Conservation (phyloP, 2,113 vertebrate species). For the Puma concolor region DNA sequence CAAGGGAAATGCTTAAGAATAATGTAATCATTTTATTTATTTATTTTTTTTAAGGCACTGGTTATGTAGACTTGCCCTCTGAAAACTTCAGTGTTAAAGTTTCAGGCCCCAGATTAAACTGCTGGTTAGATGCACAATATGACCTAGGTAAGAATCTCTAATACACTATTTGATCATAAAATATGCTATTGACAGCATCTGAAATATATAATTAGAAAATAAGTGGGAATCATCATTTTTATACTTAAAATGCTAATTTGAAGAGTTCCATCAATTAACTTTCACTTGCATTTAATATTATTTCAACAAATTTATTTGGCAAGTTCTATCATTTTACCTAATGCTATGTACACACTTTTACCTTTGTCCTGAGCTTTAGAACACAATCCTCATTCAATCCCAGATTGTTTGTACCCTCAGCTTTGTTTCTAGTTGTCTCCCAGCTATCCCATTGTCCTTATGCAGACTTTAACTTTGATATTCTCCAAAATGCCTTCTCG, state of each 20-base stretch:
- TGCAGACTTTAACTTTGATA: neutral
- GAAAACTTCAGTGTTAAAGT: neutral
- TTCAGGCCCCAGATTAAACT: neutral
- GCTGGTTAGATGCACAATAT: neutral
- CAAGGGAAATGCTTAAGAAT: conserved; percentile 53
- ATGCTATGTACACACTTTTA: neutral
- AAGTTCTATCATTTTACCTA: neutral
- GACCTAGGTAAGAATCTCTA: neutral
- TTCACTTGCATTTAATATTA: neutral
- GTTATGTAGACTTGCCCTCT: conserved; percentile 18
- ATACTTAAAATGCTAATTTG: neutral
- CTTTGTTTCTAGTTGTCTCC: neutral
- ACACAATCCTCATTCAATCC: neutral
- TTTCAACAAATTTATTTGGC: neutral
- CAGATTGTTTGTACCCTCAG: neutral
- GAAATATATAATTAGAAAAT: neutral
- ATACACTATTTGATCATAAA: neutral
- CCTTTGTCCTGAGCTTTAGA: neutral
- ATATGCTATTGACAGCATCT: neutral
- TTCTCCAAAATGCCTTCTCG: neutral
- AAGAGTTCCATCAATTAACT: neutral
- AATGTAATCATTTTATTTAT: neutral
- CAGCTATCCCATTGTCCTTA: neutral
- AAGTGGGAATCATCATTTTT: neutral
- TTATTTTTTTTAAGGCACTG: neutral